Evolutionary conservation across 2,888 invertebrate species (phyloP).

Genomic region (Cerastis leucographa): DNA sequence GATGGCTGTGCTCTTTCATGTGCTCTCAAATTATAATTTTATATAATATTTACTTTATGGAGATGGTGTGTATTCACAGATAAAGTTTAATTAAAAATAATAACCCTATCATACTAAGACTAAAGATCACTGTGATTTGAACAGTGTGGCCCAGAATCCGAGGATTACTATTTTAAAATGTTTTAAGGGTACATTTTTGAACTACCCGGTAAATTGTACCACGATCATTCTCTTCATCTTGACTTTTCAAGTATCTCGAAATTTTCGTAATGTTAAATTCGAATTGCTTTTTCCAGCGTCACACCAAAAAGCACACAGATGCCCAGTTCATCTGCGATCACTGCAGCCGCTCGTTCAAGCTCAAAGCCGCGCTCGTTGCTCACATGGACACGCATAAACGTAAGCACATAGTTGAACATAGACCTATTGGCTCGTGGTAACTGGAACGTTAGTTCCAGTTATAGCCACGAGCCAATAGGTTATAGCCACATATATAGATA

Average conservation of each 20-base stretch:
- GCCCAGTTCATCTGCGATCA: conserved; percentile 78
- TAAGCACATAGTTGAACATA: conserved; percentile 58
- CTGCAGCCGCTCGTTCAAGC: conserved; percentile 79
- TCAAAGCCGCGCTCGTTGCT: conserved; percentile 75
- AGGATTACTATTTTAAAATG: not conserved
- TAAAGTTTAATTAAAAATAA: not conserved
- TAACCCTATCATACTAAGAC: not conserved
- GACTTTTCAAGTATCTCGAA: not conserved
- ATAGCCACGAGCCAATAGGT: no score
- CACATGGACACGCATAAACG: conserved; percentile 83
- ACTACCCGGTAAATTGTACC: not conserved
- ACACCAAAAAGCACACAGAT: conserved; percentile 75
- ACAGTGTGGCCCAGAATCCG: no score
- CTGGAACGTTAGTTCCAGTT: no score
- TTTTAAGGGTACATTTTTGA: not conserved
- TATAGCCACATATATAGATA: no score
- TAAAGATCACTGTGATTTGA: no score
- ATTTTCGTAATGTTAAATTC: not conserved
- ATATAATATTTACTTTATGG: not conserved
- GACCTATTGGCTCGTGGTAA: not conserved
- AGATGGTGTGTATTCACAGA: not conserved
- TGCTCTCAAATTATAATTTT: no score
- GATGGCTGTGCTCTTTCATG: not conserved
- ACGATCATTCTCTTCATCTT: not conserved
- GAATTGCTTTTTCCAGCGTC: conserved; percentile 73